Conservation (phyloP, 2,113 vertebrate species). For the Capra hircus region DNA sequence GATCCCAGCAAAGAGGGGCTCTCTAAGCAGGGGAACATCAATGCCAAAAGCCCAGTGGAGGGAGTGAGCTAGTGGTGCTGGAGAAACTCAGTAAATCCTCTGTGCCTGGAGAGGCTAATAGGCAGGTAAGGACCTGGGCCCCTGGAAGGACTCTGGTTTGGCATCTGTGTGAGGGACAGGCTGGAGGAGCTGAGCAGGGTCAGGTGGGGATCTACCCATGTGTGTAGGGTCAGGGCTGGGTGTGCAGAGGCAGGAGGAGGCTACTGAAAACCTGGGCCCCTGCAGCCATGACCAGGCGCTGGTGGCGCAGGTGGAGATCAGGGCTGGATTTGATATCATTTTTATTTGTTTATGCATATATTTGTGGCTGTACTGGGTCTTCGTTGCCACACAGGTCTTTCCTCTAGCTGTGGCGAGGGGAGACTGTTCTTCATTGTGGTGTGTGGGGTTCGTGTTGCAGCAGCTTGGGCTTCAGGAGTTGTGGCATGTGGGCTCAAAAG, state of each 20-base stretch:
- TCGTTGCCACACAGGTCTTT: accelerated
- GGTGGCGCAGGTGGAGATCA: accelerated
- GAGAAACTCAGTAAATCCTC: background rate
- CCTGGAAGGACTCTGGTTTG: background rate
- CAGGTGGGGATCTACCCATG: accelerated
- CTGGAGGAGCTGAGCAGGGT: accelerated
- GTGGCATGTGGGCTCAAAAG: background rate
- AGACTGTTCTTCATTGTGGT: background rate
- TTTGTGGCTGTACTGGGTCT: background rate
- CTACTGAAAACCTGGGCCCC: background rate
- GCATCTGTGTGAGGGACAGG: background rate
- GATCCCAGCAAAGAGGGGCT: background rate
- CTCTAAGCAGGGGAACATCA: background rate
- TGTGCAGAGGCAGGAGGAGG: background rate
- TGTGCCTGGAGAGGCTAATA: accelerated
- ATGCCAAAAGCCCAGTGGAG: background rate
- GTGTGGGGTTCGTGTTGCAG: background rate
- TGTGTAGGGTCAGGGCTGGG: background rate
- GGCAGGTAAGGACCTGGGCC: background rate
- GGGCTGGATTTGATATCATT: background rate
- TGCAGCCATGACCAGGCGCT: accelerated
- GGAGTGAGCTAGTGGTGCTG: no score
- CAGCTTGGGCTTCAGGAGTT: background rate
- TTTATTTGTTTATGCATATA: background rate
- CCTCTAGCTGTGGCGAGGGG: background rate